Conservation (phyloP, 2,888 invertebrate species). For the Ormyrus thymus region DNA sequence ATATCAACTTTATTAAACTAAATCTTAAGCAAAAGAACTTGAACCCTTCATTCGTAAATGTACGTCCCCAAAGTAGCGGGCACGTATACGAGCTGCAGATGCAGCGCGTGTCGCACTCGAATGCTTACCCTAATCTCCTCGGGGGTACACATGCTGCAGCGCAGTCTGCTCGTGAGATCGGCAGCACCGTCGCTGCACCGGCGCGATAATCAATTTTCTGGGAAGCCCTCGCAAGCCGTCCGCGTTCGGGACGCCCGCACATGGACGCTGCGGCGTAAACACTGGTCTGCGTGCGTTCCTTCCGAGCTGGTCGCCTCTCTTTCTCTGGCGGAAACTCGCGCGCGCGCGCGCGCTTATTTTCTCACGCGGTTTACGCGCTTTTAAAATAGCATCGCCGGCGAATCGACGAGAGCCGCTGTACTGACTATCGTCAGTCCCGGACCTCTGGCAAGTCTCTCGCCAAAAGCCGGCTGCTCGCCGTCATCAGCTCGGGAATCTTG, state of each 20-base stretch:
- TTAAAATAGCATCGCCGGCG: constrained; percentile 35
- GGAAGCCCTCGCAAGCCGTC: neutral
- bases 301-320: too few relatives aligned
- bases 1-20: too few relatives aligned
- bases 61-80: too few relatives aligned
- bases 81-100: too few relatives aligned
- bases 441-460: neutral
- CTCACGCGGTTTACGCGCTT: constrained; percentile 33
- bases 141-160: constrained; percentile 74
- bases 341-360: constrained; percentile 1
- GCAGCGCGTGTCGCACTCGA: too few relatives aligned
- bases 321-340: too few relatives aligned
- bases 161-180: neutral
- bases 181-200: neutral
- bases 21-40: too few relatives aligned
- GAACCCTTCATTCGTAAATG: too few relatives aligned
- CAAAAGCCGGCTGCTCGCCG: too few relatives aligned
- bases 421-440: neutral
- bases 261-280: constrained; percentile 25
- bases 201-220: neutral
- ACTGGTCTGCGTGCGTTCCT: neutral
- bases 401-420: constrained; percentile 19
- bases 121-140: constrained; percentile 75
- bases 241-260: neutral
- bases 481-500: too few relatives aligned